Evolutionary conservation across 2,797 vertebrate genomes (phyloP), one percentile per base, ranked within the genome.

Genomic region (Cryptoprocta ferox): DNA sequence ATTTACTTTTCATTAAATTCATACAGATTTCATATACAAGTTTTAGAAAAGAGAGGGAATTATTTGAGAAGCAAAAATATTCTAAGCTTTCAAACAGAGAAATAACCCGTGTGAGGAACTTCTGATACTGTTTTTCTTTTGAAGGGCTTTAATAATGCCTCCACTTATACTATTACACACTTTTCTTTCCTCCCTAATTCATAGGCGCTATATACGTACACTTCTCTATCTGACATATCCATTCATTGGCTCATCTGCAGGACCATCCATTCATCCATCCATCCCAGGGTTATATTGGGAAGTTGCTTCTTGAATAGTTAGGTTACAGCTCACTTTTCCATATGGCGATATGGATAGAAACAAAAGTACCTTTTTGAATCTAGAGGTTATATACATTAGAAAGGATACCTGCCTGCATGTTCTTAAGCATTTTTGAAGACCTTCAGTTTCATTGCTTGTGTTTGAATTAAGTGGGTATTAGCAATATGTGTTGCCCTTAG

Each of bases 381-480:
- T 88, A 79, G 65, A 85, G 4, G 19, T 70, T 89, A 42, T 4
- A 28, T 24, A 35, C 50, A 10, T 89, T 65, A 89, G 35, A 81
- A 32, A 93, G 39, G 63, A 78, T 81, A 53, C 66, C 19, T 75
- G 8, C 45, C 45, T 95, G 9, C 39, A 59, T 83, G 2, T 80
- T 84, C 63, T 89, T 85, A 82, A 94, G 26, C 37, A 48, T 71
- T 93, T 89, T 82, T 75, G 70, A 91, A 65, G 3, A 37, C 71
- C 92, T 94, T 86, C 42, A 65, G 14, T 75, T 86, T 91, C 63
- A 73, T 26, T 35, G 4, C 90, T 89, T 87, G 30, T 89, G 48
- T 79, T 94, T 96, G 65, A 93, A 75, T 85, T 78, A 93, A 86
- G 56, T 66, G 83, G 28, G 28, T 86, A n/a, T 59, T 73, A 95